Base-by-base conservation (phyloP, 1,140 invertebrate species). In the Hylaeus volcanicus region DNA sequence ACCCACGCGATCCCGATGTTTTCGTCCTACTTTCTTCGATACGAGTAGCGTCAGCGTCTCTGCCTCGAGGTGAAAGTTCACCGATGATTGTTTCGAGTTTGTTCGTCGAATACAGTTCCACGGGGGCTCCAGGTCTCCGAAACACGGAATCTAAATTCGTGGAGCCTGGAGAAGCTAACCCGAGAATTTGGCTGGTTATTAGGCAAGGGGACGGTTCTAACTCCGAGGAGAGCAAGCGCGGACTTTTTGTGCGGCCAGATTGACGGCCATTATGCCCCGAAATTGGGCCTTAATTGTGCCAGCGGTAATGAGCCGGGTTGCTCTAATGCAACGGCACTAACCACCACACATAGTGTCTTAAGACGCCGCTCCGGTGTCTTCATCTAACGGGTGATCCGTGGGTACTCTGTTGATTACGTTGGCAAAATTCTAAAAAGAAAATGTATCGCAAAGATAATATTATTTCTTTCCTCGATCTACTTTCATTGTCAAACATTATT, bases 271-370 rank as follows among this genome's bases (percentile, higher is more conserved):
- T 92, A 93, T 91, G 88, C 81, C 71, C 85, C 86, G 81, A 92
- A 92, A 93, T 92, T 93, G 91, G 91, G 90, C 89, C 92, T 93
- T 92, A 92, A 93, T 93, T 93, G 92, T 92, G 89, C 82, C 86
- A 89, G 86, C 86, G 86, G 89, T 93, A 92, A 93, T 92, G 91
- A 93, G 91, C 88, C 84, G 83, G 88, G 88, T 85, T 90, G 89
- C 87, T 91, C 89, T 91, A 91, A 92, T 91, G 89, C 89, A 91
- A 91, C 89, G 82, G 82, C 73, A 79, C 81, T 78, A 80, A 72
- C 80, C 81, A 77, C 81, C 82, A 86, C 83, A 90, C 83, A 66
- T 86, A 88, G 78, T 84, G 65, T 85, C 82, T 82, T 83, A 53
- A 58, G 66, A 58, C 73, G 77, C 74, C 58, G 61, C 74, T 66